Conservation (phyloP, 2,888 invertebrate species). For the Acheta domesticus region DNA sequence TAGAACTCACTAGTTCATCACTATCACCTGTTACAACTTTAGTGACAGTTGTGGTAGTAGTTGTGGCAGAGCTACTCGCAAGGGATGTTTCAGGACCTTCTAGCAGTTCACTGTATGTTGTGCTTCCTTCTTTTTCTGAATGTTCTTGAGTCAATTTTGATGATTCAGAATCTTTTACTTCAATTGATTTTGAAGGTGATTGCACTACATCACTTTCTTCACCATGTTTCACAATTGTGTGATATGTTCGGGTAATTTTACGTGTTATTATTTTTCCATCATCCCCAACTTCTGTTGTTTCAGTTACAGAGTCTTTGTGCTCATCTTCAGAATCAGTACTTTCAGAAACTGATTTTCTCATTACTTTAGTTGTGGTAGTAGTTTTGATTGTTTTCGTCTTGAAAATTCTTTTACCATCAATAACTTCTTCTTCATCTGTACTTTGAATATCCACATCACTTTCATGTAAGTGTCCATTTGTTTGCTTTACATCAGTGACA, state of each 20-base stretch:
- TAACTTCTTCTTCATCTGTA: slow-evolving; percentile 32
- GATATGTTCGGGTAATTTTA: slow-evolving; percentile 22
- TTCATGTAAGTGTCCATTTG: slow-evolving; percentile 36
- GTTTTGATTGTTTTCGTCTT: slow-evolving; percentile 26
- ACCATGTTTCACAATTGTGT: slow-evolving; percentile 18
- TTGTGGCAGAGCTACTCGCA: slow-evolving; percentile 23
- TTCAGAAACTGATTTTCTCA: neutral
- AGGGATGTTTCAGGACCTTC: too few species aligned
- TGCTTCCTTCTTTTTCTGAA: too few species aligned
- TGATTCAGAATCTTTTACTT: too few species aligned
- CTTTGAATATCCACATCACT: slow-evolving; percentile 34
- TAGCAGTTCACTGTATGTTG: too few species aligned
- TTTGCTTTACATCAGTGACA: slow-evolving; percentile 27
- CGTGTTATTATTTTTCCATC: slow-evolving; percentile 28
- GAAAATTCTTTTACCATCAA: neutral
- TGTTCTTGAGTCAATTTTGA: too few species aligned
- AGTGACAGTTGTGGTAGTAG: slow-evolving; percentile 30
- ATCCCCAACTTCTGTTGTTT: slow-evolving; percentile 21
- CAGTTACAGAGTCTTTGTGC: slow-evolving; percentile 25
- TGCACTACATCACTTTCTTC: slow-evolving; percentile 21
- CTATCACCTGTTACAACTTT: slow-evolving; percentile 36
- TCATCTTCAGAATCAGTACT: slow-evolving; percentile 21
- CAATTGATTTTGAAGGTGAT: slow-evolving; percentile 12
- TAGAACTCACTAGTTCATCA: slow-evolving; percentile 53
- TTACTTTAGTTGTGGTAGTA: slow-evolving; percentile 24